A percentile compares a stretch with the other conserved stretches of the same genome.
These are phyloP conservation scores for Seira sanloemensis DNA, from an alignment of 2,888 invertebrate genomes.

Conservation along the genomic window DNA sequence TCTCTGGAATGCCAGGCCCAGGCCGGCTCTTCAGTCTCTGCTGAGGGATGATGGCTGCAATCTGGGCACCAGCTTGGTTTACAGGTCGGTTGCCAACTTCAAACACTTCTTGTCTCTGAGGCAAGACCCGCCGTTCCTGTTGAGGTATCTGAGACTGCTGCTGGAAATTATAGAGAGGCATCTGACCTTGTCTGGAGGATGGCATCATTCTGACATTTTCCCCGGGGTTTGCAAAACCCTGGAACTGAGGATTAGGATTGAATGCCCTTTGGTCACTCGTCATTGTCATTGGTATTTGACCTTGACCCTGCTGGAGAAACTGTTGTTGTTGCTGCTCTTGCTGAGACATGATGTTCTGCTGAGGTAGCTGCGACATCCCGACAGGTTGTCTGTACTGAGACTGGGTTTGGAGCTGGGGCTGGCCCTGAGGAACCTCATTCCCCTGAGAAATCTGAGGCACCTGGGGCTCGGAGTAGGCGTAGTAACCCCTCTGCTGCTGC, in stretches of 20 bases:
- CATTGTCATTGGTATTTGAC: neutral
- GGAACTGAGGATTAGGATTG: neutral
- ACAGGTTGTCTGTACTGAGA: no score
- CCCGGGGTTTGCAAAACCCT: neutral
- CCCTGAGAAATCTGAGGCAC: neutral
- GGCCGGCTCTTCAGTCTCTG: neutral
- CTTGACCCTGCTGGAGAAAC: no score
- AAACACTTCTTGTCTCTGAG: no score
- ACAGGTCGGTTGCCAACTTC: neutral
- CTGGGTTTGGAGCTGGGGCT: neutral
- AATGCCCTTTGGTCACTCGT: no score
- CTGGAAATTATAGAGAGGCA: neutral
- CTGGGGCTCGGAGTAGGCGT: neutral
- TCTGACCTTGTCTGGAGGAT: neutral
- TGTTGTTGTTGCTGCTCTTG: neutral
- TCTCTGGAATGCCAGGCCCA: neutral
- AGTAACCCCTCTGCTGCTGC: neutral
- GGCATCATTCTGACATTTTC: neutral
- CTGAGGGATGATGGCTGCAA: neutral
- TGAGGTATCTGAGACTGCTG: neutral
- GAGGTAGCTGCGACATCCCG: no score
- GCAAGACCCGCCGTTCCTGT: neutral
- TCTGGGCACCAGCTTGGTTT: neutral
- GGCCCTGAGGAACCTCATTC: neutral
- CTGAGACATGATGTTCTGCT: no score